phyloP scores from a whole-genome alignment of 1,140 invertebrate species.

The Antheraea pernyi region DNA sequence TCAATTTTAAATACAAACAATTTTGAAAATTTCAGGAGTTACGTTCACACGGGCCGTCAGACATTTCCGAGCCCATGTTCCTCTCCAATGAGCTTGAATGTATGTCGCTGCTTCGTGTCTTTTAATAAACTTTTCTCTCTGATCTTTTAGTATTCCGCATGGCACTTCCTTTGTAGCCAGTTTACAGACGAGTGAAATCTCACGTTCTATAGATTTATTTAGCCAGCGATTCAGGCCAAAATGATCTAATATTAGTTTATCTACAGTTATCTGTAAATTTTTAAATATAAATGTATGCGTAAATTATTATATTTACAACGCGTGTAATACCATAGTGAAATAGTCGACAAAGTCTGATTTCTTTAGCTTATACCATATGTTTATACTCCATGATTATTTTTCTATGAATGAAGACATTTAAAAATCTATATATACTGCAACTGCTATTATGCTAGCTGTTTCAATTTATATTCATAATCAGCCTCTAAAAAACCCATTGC shows the following conservation, averaged over 20 bases:
- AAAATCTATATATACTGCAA: too few relatives aligned
- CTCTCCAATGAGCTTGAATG: constrained; percentile 61
- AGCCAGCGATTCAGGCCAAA: not conserved
- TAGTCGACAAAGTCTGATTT: too few relatives aligned
- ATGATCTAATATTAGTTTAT: constrained; percentile 19
- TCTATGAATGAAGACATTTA: too few relatives aligned
- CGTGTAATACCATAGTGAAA: too few relatives aligned
- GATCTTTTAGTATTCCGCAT: constrained; percentile 50
- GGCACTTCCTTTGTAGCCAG: constrained; percentile 45
- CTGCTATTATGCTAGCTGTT: too few relatives aligned
- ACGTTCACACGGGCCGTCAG: constrained; percentile 28
- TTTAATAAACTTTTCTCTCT: constrained; percentile 48
- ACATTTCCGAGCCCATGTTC: constrained; percentile 52
- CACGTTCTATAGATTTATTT: not conserved
- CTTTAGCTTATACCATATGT: too few relatives aligned
- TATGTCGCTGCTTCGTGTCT: constrained; percentile 56
- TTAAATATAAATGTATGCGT: too few relatives aligned
- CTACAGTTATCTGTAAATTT: constrained; percentile 25
- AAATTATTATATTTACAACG: too few relatives aligned
- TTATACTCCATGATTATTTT: too few relatives aligned
- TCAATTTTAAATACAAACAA: constrained; percentile 33
- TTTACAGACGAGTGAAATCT: constrained; percentile 45
- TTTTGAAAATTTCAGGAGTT: constrained; percentile 48
- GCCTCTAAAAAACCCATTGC: too few relatives aligned
- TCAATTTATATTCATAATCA: too few relatives aligned